Percentiles rank a stretch among this genome's conserved stretches.
Evolutionary conservation across 2,888 invertebrate genomes (phyloP).

Genomic region (Didymodactylos carnosus): DNA sequence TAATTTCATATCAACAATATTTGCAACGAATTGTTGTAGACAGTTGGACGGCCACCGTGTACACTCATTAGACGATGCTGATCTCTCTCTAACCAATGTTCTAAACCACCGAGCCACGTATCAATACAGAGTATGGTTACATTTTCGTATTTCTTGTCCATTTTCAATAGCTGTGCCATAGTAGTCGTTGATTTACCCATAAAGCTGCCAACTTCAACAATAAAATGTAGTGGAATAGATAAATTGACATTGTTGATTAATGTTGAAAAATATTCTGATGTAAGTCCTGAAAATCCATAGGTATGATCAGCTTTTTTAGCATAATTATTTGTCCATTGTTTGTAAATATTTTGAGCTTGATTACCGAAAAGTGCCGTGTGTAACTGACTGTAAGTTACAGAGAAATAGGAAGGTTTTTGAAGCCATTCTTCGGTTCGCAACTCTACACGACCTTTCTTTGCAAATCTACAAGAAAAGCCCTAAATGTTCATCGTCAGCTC

Average conservation of each 20-base stretch:
- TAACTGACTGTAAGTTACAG: no score
- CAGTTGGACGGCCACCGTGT: not conserved
- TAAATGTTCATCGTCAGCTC: no score
- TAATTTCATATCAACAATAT: not conserved
- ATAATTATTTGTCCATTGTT: not conserved
- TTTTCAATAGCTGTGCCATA: no score
- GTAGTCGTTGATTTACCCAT: not conserved
- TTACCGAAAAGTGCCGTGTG: not conserved
- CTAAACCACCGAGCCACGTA: not conserved
- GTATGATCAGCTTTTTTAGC: not conserved
- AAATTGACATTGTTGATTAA: not conserved
- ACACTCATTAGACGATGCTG: not conserved
- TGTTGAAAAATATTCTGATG: not conserved
- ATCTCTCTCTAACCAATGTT: not conserved
- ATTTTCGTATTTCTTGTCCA: no score
- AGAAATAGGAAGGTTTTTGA: no score
- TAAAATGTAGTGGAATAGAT: not conserved
- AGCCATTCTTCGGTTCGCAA: no score
- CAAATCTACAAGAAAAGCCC: no score
- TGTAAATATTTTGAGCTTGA: not conserved
- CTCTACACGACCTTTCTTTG: no score
- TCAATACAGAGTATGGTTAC: not conserved
- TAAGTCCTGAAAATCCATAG: not conserved
- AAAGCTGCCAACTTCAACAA: not conserved
- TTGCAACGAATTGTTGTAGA: not conserved